Evolutionary conservation across 1,140 invertebrate species (phyloP).

Genomic region (Carposina sasakii): DNA sequence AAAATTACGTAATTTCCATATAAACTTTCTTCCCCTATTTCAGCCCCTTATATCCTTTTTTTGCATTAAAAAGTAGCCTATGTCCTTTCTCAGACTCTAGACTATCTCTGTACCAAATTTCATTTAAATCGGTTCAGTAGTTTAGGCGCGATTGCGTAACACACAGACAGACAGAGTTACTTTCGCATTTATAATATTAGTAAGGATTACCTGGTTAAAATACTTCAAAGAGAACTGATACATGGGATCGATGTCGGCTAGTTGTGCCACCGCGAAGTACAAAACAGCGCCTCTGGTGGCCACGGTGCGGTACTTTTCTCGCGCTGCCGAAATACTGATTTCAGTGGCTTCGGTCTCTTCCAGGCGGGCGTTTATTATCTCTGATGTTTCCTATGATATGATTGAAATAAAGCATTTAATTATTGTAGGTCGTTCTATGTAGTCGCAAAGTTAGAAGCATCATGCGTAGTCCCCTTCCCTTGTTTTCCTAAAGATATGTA

Average conservation of each 20-base stretch:
- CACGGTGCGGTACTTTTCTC: slow-evolving; percentile 88
- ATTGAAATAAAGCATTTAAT: neutral
- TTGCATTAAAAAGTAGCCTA: too few relatives aligned
- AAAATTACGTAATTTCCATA: too few relatives aligned
- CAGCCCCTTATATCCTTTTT: too few relatives aligned
- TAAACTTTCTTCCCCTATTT: too few relatives aligned
- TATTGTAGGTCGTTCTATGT: neutral
- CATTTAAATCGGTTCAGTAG: too few relatives aligned
- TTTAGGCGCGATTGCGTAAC: too few relatives aligned
- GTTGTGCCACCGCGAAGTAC: slow-evolving; percentile 91
- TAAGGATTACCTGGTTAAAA: slow-evolving; percentile 84
- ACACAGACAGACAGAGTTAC: too few relatives aligned
- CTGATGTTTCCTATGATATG: slow-evolving; percentile 80
- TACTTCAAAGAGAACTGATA: slow-evolving; percentile 95
- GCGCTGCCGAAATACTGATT: slow-evolving; percentile 83
- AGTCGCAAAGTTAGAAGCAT: slow-evolving; percentile 1
- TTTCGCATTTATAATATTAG: too few relatives aligned
- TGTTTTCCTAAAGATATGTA: too few relatives aligned
- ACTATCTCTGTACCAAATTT: too few relatives aligned
- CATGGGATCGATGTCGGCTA: slow-evolving; percentile 95
- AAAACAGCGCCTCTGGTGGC: slow-evolving; percentile 90
- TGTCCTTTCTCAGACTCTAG: too few relatives aligned
- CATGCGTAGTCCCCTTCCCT: too few relatives aligned
- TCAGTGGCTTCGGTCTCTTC: slow-evolving; percentile 88
- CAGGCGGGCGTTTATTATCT: slow-evolving; percentile 85